A percentile compares a stretch with the other conserved stretches of the same genome.
These are phyloP conservation scores for Syngnathus floridae DNA, from an alignment of 2,113 vertebrate species.

Conservation along the genomic window DNA sequence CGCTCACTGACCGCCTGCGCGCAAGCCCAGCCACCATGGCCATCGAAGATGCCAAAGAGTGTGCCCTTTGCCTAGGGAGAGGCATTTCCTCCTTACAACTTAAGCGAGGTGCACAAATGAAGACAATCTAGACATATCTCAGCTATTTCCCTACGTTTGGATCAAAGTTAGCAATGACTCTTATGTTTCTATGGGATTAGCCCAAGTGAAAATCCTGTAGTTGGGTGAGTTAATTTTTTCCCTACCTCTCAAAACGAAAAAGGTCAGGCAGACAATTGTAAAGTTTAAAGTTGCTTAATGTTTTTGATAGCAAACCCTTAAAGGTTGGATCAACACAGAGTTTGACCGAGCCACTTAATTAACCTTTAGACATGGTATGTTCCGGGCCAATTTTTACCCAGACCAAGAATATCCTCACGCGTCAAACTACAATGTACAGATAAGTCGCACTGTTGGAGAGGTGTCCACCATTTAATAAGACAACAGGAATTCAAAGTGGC, in stretches of 20 bases:
- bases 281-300: too few species aligned
- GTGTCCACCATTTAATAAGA: background rate
- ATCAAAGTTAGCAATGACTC: too few species aligned
- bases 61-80: conserved; percentile 75
- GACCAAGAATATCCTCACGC: background rate
- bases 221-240: too few species aligned
- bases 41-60: conserved; percentile 91
- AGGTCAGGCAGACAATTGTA: too few species aligned
- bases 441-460: background rate
- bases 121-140: background rate
- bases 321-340: too few species aligned
- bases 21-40: conserved; percentile 85
- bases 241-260: too few species aligned
- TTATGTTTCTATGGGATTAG: too few species aligned
- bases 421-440: too few species aligned
- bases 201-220: too few species aligned
- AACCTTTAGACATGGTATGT: background rate
- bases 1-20: conserved; percentile 89
- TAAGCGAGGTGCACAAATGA: background rate
- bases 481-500: background rate
- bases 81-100: background rate
- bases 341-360: background rate
- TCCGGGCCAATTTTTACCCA: background rate
- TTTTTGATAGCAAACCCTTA: too few species aligned
- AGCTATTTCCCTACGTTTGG: too few species aligned